Percentiles rank a stretch among this genome's conserved stretches.
phyloP scores from a whole-genome alignment of 2,888 invertebrate species.

The Cryptophagus acutangulus region DNA sequence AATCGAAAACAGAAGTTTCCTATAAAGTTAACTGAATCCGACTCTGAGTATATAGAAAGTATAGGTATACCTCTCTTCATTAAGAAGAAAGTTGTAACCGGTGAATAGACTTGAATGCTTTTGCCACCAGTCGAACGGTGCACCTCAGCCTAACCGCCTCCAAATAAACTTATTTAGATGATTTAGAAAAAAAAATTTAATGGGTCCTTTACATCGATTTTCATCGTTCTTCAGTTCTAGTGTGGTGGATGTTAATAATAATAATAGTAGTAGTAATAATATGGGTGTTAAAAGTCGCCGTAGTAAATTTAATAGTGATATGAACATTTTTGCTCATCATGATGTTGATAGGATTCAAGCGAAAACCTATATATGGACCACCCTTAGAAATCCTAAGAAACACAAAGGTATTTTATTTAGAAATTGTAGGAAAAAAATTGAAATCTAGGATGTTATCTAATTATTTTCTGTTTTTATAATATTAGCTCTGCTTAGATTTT shows the following conservation, averaged over 20 bases:
- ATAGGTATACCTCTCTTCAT: too few relatives aligned
- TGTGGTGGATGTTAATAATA: slow-evolving; percentile 50
- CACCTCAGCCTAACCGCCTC: too few relatives aligned
- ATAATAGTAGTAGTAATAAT: slow-evolving; percentile 25
- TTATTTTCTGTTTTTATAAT: slow-evolving; percentile 8
- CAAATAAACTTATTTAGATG: too few relatives aligned
- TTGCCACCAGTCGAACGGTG: too few relatives aligned
- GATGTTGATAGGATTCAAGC: slow-evolving; percentile 48
- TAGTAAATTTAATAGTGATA: slow-evolving; percentile 53
- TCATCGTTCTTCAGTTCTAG: slow-evolving; percentile 57
- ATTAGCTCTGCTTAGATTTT: slow-evolving; percentile 1
- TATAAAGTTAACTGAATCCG: too few relatives aligned
- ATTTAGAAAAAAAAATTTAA: too few relatives aligned
- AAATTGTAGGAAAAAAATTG: background rate
- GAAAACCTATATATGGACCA: slow-evolving; percentile 53
- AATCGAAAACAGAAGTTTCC: too few relatives aligned
- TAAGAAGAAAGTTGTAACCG: too few relatives aligned
- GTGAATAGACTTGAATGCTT: too few relatives aligned
- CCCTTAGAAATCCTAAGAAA: slow-evolving; percentile 51
- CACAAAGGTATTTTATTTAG: slow-evolving; percentile 44
- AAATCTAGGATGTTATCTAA: background rate
- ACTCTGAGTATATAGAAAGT: too few relatives aligned
- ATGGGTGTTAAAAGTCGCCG: slow-evolving; percentile 49
- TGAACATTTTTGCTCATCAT: slow-evolving; percentile 44
- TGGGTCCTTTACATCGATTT: slow-evolving; percentile 59